phyloP scores from a whole-genome alignment of 2,888 invertebrate species.

The Ptilodon capucinus region DNA sequence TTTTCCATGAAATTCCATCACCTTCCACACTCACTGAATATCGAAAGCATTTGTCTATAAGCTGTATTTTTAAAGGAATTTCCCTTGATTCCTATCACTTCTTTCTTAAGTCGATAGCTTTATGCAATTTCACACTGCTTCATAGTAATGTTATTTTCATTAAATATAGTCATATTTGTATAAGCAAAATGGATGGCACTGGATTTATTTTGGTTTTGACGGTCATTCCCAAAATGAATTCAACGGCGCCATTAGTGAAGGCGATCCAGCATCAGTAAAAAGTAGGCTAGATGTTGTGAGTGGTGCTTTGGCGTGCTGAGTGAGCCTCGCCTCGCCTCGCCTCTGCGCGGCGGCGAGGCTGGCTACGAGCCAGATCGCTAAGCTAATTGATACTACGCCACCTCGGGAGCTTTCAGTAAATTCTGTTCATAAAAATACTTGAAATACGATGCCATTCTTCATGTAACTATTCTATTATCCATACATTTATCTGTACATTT shows the following conservation, averaged over 20 bases:
- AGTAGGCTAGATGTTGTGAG: background rate
- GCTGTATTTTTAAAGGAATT: no score
- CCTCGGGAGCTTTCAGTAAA: background rate
- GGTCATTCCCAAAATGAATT: background rate
- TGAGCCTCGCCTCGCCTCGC: background rate
- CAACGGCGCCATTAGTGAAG: background rate
- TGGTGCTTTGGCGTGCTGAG: background rate
- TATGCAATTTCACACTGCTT: no score
- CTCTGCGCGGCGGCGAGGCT: background rate
- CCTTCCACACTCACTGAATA: no score
- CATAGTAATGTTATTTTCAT: no score
- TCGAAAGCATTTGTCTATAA: no score
- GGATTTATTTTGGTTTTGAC: no score
- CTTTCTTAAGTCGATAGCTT: no score
- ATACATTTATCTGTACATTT: no score
- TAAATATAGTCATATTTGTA: no score
- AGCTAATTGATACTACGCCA: background rate
- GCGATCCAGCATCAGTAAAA: background rate
- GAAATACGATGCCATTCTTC: background rate
- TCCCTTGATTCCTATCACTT: no score
- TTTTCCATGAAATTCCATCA: no score
- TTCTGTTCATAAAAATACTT: no score
- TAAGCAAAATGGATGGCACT: background rate
- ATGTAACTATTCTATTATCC: background rate
- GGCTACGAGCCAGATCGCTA: background rate